Base-by-base conservation (phyloP, 2,888 invertebrate species). In the Drosophila koepferae region DNA sequence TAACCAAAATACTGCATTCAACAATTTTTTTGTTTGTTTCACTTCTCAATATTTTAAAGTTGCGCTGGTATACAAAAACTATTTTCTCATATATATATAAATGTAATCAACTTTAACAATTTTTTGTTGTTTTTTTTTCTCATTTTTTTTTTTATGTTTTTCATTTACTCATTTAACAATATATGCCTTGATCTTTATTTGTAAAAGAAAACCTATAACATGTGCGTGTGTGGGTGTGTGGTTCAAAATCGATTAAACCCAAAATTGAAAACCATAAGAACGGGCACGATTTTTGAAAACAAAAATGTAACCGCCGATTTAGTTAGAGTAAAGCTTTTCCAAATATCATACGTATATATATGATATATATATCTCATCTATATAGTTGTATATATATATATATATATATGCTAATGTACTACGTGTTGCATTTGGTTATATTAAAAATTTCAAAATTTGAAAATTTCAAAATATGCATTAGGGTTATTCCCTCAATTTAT, bases 21-120 rank as follows among this genome's bases (percentile, higher is more conserved):
- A 89, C 85, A 89, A 85, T 89, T 89, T 79, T 10, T 48, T 10
- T 1, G 5, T 28, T 28, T 28, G 28, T 28, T 34, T 51, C 18
- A 23, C 18, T 12, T 34, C 7, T 73, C 55, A 51, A 72, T 74
- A 75, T 75, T 77, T 89, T 81, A 72, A 86, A 81, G 84, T 77
- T 74, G 89, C 77, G 72, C 72, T 80, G 80, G 74, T 74, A 66
- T 69, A 66, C 73, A 82, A 79, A 72, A 80, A 71, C 23, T 77
- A 56, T 70, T 68, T 40, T 46, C n/a, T 46, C n/a, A 76, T 73
- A 69, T 72, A 68, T 80, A 59, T 89, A 85, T 72, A 81, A 83
- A 89, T 86, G 71, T 81, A 84, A 84, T 89, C 82, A 85, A 87
- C 85, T 81, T 89, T 86, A 86, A 86, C 85, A 86, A 86, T 85